phyloP scores from a whole-genome alignment of 2,888 invertebrate genomes.

The Cerastis rubricosa region DNA sequence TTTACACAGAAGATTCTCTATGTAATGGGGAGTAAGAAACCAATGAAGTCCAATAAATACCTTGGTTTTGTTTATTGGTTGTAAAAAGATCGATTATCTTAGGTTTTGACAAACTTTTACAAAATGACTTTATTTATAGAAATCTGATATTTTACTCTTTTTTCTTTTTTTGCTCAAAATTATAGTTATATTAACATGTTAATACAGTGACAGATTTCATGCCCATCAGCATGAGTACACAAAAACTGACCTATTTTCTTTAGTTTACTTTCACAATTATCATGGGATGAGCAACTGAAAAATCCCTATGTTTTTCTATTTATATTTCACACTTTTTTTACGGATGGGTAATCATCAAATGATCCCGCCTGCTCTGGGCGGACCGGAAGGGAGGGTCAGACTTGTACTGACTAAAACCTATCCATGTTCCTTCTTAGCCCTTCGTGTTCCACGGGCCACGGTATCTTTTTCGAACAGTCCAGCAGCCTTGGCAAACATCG shows the following conservation, averaged over 20 bases:
- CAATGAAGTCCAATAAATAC: neutral
- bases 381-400: too few relatives aligned
- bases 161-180: too few relatives aligned
- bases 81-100: neutral
- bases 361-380: too few relatives aligned
- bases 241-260: constrained; percentile 41
- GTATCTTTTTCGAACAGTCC: too few relatives aligned
- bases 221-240: constrained; percentile 25
- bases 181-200: neutral
- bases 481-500: too few relatives aligned
- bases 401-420: too few relatives aligned
- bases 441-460: too few relatives aligned
- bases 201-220: constrained; percentile 18
- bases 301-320: constrained; percentile 11
- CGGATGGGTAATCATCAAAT: too few relatives aligned
- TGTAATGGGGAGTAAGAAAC: neutral
- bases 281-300: constrained; percentile 38
- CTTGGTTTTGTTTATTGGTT: neutral
- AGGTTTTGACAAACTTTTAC: too few relatives aligned
- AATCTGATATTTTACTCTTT: neutral
- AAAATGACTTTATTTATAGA: neutral
- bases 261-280: constrained; percentile 33
- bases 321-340: constrained; percentile 20
- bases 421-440: too few relatives aligned
- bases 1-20: neutral